Evolutionary conservation across 1,140 invertebrate genomes (phyloP).

Genomic region (Drosophila arizonae): DNA sequence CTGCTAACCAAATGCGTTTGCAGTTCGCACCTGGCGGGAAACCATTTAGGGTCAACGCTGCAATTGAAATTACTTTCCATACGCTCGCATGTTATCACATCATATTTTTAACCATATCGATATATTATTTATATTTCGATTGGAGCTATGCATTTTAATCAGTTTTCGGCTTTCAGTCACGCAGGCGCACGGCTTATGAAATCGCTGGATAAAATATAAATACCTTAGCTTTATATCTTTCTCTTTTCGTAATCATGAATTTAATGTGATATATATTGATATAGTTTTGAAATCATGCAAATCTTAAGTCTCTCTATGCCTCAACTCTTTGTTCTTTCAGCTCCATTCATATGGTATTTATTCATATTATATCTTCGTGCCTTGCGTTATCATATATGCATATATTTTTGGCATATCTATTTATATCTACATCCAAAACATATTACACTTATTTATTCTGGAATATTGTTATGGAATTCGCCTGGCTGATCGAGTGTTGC

Average conservation of each 20-base stretch:
- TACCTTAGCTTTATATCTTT: not conserved
- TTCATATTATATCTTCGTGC: too few relatives aligned
- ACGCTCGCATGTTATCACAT: conserved; percentile 75
- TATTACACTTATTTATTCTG: not conserved
- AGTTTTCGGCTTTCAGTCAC: conserved; percentile 39
- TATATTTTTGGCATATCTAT: not conserved
- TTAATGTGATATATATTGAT: not conserved
- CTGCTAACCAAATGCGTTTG: conserved; percentile 23
- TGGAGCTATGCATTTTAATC: conserved; percentile 64
- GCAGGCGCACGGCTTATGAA: conserved; percentile 3
- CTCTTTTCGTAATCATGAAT: not conserved
- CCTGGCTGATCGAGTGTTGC: conserved; percentile 2
- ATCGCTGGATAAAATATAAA: not conserved
- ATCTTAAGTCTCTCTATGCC: too few relatives aligned
- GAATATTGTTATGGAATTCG: not conserved
- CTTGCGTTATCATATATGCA: not conserved
- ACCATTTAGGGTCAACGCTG: conserved; percentile 61
- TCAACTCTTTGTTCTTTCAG: too few relatives aligned
- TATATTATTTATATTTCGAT: conserved; percentile 52
- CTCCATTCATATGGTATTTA: too few relatives aligned
- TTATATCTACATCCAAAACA: not conserved
- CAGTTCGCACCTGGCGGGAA: conserved; percentile 64
- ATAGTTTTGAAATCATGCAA: too few relatives aligned
- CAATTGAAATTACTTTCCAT: conserved; percentile 74
- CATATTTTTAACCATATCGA: conserved; percentile 64